phyloP scores from a whole-genome alignment of 2,113 vertebrate genomes.

The Pyrgilauda ruficollis region DNA sequence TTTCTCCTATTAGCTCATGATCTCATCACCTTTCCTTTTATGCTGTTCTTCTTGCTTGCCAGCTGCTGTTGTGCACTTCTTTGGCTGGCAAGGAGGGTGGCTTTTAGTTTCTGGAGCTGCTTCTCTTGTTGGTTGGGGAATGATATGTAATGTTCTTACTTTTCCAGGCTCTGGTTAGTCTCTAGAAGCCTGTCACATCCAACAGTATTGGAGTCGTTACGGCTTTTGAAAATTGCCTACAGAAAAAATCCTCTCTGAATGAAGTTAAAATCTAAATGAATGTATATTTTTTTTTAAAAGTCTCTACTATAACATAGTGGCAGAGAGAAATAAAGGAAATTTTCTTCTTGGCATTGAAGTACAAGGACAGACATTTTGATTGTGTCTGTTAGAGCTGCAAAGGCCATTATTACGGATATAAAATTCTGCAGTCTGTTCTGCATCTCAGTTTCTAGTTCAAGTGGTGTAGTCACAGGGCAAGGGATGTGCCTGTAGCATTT shows the following conservation, averaged over 20 bases:
- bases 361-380: background rate
- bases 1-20: slow-evolving; percentile 50
- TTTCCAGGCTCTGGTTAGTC: background rate
- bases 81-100: background rate
- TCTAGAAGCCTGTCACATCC: background rate
- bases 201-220: background rate
- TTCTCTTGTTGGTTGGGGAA: background rate
- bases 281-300: background rate
- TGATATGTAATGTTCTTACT: background rate
- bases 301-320: background rate
- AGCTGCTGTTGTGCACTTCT: background rate
- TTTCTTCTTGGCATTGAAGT: background rate
- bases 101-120: background rate
- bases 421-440: background rate
- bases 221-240: background rate
- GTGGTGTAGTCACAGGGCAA: background rate
- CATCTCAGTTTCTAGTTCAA: background rate
- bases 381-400: background rate
- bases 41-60: background rate
- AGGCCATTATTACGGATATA: background rate
- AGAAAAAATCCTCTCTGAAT: background rate
- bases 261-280: background rate
- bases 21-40: slow-evolving; percentile 36
- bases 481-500: background rate
- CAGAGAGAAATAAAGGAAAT: background rate